These are phyloP conservation scores for Lateolabrax maculatus DNA, from an alignment of 2,797 vertebrate genomes.

Conservation along the genomic window DNA sequence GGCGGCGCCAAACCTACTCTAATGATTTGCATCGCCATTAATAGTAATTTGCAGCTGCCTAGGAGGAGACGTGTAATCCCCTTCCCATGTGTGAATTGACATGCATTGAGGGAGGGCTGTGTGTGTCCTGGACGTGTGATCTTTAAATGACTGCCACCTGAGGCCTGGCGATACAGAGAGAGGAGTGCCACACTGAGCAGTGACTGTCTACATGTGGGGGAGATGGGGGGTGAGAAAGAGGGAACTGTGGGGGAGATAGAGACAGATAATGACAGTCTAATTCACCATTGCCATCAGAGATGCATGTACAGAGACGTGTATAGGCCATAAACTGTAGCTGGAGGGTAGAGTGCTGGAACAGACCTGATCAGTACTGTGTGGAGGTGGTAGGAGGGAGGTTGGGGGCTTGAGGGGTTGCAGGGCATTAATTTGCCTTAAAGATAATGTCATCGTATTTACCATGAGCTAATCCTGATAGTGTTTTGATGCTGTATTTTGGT, in stretches of 20 bases:
- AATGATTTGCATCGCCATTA: slow-evolving; percentile 87
- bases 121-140: slow-evolving; percentile 86
- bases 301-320: slow-evolving; percentile 62
- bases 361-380: slow-evolving; percentile 71
- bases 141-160: slow-evolving; percentile 89
- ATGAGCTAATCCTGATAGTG: slow-evolving; percentile 61
- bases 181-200: slow-evolving; percentile 64
- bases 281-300: slow-evolving; percentile 71
- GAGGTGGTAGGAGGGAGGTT: slow-evolving; percentile 68
- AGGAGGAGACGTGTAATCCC: slow-evolving; percentile 81
- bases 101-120: slow-evolving; percentile 77
- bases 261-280: slow-evolving; percentile 81
- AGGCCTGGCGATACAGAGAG: slow-evolving; percentile 79
- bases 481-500: slow-evolving; percentile 64
- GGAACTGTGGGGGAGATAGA: slow-evolving; percentile 66
- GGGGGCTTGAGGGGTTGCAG: slow-evolving; percentile 55
- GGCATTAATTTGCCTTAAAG: slow-evolving; percentile 72
- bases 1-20: slow-evolving; percentile 73
- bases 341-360: slow-evolving; percentile 71
- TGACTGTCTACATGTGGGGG: slow-evolving; percentile 64
- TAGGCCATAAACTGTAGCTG: slow-evolving; percentile 71
- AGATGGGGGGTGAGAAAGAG: slow-evolving; percentile 40
- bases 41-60: slow-evolving; percentile 85
- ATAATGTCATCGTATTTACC: slow-evolving; percentile 71
- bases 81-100: slow-evolving; percentile 87